Evolutionary conservation across 2,113 vertebrate genomes (phyloP).

Genomic region (Salvelinus namaycush): DNA sequence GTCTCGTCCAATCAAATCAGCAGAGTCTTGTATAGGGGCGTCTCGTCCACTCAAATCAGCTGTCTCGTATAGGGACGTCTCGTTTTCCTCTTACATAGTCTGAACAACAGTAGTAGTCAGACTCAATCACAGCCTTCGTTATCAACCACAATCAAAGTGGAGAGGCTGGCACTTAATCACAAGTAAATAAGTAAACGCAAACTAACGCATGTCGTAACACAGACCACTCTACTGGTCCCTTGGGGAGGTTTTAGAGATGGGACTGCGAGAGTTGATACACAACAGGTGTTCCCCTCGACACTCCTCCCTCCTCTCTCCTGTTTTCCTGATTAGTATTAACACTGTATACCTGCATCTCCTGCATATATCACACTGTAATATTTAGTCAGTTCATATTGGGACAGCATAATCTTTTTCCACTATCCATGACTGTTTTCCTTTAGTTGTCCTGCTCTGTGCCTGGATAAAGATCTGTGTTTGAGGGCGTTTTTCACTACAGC

Average conservation of each 20-base stretch:
- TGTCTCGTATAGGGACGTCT: not conserved
- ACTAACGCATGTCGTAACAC: constrained; percentile 20
- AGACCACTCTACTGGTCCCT: not conserved
- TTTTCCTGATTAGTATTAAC: not conserved
- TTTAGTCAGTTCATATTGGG: not conserved
- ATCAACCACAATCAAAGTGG: constrained; percentile 51
- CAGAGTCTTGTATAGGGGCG: not conserved
- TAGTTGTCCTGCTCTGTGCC: constrained; percentile 35
- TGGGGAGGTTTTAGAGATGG: not conserved
- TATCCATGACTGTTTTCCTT: constrained; percentile 22
- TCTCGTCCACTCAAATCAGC: not conserved
- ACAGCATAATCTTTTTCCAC: not conserved
- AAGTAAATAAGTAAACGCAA: constrained; percentile 49
- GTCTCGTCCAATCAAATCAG: no score
- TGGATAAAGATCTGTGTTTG: constrained; percentile 55
- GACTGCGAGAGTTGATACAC: not conserved
- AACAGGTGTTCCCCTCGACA: not conserved
- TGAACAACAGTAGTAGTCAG: not conserved
- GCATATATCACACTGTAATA: not conserved
- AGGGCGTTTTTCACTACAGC: constrained; percentile 34
- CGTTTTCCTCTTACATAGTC: not conserved
- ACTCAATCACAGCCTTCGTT: constrained; percentile 1
- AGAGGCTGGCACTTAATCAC: constrained; percentile 56
- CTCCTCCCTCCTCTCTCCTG: not conserved
- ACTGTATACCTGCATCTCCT: not conserved